phyloP scores from a whole-genome alignment of 1,140 invertebrate species.

The Eueides isabella region DNA sequence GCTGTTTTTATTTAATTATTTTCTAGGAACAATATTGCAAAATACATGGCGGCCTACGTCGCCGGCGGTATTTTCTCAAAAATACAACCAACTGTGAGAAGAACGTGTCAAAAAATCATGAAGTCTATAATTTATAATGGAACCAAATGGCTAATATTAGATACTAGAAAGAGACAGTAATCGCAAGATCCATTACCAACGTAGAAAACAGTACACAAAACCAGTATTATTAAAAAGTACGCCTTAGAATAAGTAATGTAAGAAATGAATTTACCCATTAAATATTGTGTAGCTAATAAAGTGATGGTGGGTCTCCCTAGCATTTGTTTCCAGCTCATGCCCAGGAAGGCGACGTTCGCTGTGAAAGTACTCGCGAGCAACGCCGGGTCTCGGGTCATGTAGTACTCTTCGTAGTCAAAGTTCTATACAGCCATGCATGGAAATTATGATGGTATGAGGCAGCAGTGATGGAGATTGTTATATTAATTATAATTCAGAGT shows the following conservation, averaged over 20 bases:
- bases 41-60: too few species aligned
- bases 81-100: too few species aligned
- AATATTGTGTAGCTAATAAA: conserved; percentile 89
- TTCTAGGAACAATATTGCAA: too few species aligned
- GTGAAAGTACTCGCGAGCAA: conserved; percentile 94
- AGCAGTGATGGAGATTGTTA: not conserved
- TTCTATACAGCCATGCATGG: conserved; percentile 85
- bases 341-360: conserved; percentile 94
- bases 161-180: too few species aligned
- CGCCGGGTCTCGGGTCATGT: conserved; percentile 94
- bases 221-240: not conserved
- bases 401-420: conserved; percentile 96
- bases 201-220: not conserved
- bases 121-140: too few species aligned
- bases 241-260: not conserved
- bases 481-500: not conserved
- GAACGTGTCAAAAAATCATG: too few species aligned
- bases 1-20: too few species aligned
- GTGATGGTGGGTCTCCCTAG: conserved; percentile 94
- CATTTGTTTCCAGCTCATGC: conserved; percentile 96
- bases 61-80: too few species aligned
- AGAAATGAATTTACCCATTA: conserved; percentile 86
- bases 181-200: not conserved
- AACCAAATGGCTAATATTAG: too few species aligned
- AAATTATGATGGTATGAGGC: conserved; percentile 10